Conservation (phyloP, 2,797 vertebrate species). For the Aeoliscus strigatus region DNA sequence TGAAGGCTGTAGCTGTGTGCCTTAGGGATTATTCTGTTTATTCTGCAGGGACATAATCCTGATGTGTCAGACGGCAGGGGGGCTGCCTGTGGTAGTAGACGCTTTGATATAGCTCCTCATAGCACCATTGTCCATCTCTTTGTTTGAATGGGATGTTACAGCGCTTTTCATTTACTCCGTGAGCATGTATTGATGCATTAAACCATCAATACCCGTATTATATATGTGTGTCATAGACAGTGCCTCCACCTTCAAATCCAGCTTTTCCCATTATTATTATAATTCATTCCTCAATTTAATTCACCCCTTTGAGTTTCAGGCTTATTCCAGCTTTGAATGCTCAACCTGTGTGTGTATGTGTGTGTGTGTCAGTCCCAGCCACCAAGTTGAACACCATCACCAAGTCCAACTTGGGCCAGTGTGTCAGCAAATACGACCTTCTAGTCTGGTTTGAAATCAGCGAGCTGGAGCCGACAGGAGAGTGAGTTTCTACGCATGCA, state of each 20-base stretch:
- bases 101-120: constrained; percentile 34
- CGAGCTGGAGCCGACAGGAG: constrained; percentile 97
- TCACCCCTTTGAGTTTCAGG: neutral
- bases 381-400: constrained; percentile 94
- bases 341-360: neutral
- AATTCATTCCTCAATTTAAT: neutral
- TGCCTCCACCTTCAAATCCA: constrained; percentile 2
- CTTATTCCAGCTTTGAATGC: neutral
- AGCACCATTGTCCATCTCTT: too few species aligned
- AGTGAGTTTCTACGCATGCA: constrained; percentile 79
- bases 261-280: constrained; percentile 1
- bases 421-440: constrained; percentile 97
- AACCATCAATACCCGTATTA: neutral
- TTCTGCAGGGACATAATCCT: constrained; percentile 37
- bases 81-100: constrained; percentile 36
- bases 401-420: constrained; percentile 93
- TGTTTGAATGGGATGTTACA: constrained; percentile 1
- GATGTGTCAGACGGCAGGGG: constrained; percentile 35
- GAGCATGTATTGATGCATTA: neutral
- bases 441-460: constrained; percentile 99
- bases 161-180: constrained; percentile 2
- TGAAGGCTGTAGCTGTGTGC: constrained; percentile 14
- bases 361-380: constrained; percentile 82
- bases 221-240: neutral
- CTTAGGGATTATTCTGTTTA: constrained; percentile 35